A percentile compares a stretch with the other conserved stretches of the same genome.
Conservation (phyloP, 2,888 invertebrate species). For the Xanthia togata region DNA sequence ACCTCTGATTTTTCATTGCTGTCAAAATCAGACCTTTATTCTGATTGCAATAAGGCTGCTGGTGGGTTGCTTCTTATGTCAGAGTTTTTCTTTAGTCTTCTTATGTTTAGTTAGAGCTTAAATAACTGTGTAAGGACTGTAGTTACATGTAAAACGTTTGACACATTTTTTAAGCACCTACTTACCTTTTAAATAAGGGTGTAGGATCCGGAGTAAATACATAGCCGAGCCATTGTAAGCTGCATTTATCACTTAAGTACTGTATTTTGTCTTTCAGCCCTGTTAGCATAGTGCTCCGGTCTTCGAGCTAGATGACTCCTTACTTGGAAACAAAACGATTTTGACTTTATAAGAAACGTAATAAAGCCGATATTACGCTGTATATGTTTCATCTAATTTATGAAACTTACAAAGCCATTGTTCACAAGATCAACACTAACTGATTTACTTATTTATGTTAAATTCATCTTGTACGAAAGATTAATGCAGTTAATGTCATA, state of each 20-base stretch:
- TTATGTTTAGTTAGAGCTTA: no score
- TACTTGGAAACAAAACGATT: not conserved
- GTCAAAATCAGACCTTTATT: not conserved
- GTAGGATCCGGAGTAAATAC: slow-evolving; percentile 76
- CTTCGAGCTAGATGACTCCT: slow-evolving; percentile 14
- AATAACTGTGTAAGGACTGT: not conserved
- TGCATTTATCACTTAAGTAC: slow-evolving; percentile 82
- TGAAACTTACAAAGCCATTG: not conserved
- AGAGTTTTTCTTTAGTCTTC: no score
- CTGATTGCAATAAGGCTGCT: not conserved
- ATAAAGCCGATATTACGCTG: not conserved
- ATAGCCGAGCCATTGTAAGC: slow-evolving; percentile 79
- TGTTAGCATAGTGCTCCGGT: slow-evolving; percentile 51
- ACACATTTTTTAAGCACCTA: not conserved
- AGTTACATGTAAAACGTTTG: not conserved
- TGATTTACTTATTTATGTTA: no score
- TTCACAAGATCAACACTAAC: not conserved
- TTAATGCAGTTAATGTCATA: no score
- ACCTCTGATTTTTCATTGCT: not conserved
- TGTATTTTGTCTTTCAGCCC: slow-evolving; percentile 74
- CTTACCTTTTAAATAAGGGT: slow-evolving; percentile 78
- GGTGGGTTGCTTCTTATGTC: not conserved
- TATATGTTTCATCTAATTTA: not conserved
- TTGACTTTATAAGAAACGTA: rapidly evolving
- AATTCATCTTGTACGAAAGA: no score